These are phyloP conservation scores for Procambarus clarkii DNA, from an alignment of 1,140 invertebrate species.

Conservation along the genomic window DNA sequence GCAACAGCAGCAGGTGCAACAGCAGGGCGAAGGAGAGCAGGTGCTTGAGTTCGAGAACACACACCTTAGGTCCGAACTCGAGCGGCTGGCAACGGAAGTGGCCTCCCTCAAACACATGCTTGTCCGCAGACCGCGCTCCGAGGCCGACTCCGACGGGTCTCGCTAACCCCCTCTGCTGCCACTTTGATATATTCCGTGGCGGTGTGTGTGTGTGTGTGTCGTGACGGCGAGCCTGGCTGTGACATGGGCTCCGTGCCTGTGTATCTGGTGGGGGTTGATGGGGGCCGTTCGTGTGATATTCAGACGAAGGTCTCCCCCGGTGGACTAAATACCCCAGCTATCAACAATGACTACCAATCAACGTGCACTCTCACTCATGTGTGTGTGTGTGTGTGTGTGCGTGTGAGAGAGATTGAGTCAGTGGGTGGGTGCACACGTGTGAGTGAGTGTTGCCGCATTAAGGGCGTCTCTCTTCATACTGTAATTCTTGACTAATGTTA, in stretches of 20 bases:
- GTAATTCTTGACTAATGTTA: conserved; percentile 34
- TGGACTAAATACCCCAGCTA: conserved; percentile 11
- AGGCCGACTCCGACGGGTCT: conserved; percentile 52
- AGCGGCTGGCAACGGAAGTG: conserved; percentile 92
- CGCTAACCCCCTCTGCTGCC: conserved; percentile 23
- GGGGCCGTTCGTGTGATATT: conserved; percentile 48
- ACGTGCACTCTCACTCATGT: neutral
- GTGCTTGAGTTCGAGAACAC: conserved; percentile 65
- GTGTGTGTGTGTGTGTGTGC: too few relatives aligned
- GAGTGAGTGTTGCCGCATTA: neutral
- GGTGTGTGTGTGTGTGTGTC: conserved; percentile 29
- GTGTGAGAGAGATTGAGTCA: too few relatives aligned
- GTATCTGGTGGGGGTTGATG: conserved; percentile 18
- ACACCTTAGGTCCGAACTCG: conserved; percentile 87
- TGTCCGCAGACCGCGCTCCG: conserved; percentile 61
- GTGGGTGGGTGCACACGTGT: too few relatives aligned
- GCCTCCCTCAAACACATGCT: conserved; percentile 86
- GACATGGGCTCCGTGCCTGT: conserved; percentile 53
- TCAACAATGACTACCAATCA: neutral
- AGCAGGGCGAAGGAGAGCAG: conserved; percentile 39
- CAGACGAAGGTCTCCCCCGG: conserved; percentile 7
- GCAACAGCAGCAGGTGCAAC: conserved; percentile 60
- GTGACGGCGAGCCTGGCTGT: conserved; percentile 53
- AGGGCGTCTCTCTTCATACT: conserved; percentile 2
- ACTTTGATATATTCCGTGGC: too few relatives aligned